Conservation (phyloP, 2,888 invertebrate species). For the Gryllus longicercus region DNA sequence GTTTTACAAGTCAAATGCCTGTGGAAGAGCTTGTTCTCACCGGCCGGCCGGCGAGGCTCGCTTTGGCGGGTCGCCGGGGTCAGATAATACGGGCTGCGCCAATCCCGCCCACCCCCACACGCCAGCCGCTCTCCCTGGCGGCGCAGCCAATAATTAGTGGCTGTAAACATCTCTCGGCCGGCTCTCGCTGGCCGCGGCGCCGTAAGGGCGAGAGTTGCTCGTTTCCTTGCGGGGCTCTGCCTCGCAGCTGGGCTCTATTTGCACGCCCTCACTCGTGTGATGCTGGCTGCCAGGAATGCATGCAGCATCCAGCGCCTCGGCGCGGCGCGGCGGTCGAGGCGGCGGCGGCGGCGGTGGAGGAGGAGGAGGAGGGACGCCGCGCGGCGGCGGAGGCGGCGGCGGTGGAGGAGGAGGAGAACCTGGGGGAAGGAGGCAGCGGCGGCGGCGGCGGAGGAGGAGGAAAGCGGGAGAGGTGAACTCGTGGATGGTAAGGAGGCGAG, state of each 20-base stretch:
- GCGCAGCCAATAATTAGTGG: slow-evolving; percentile 34
- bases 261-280: slow-evolving; percentile 33
- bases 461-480: background rate
- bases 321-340: background rate
- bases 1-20: slow-evolving; percentile 9
- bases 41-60: background rate
- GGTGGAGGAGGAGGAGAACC: background rate
- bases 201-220: slow-evolving; percentile 26
- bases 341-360: slow-evolving; percentile 18
- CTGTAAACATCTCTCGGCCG: slow-evolving; percentile 24
- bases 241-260: slow-evolving; percentile 30
- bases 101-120: slow-evolving; percentile 34
- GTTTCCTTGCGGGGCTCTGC: slow-evolving; percentile 24
- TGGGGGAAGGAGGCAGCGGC: background rate
- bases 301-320: slow-evolving; percentile 21
- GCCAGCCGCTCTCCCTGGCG: slow-evolving; percentile 11
- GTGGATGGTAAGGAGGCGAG: background rate
- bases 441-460: background rate
- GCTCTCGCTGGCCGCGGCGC: background rate
- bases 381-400: background rate
- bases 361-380: background rate
- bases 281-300: slow-evolving; percentile 33
- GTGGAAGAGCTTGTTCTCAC: slow-evolving; percentile 1
- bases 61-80: slow-evolving; percentile 31
- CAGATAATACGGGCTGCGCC: slow-evolving; percentile 31